Percentiles rank a stretch among this genome's conserved stretches.
Conservation (phyloP, 2,113 vertebrate genomes). For the Potamarius usumacintae region DNA sequence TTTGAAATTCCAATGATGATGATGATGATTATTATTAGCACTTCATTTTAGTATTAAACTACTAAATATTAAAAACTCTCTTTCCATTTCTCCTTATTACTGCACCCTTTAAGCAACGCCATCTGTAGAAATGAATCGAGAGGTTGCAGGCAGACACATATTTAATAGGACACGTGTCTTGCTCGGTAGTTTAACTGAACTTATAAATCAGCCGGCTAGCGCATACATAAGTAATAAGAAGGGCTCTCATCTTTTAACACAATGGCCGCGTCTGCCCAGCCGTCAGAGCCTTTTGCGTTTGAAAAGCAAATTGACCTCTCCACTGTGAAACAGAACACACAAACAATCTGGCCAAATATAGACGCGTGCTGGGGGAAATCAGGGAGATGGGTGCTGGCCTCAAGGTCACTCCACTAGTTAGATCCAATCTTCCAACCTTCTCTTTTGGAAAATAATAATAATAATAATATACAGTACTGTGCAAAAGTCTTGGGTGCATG, state of each 20-base stretch:
- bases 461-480: no score
- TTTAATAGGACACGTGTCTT: slow-evolving; percentile 75
- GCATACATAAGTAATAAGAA: slow-evolving; percentile 83
- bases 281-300: slow-evolving; percentile 78
- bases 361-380: slow-evolving; percentile 83
- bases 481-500: no score
- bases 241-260: slow-evolving; percentile 77
- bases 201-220: slow-evolving; percentile 81
- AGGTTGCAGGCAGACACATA: slow-evolving; percentile 48
- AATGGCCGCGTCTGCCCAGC: slow-evolving; percentile 71
- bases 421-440: slow-evolving; percentile 44
- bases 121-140: background rate
- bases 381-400: slow-evolving; percentile 66
- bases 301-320: slow-evolving; percentile 91
- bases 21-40: background rate
- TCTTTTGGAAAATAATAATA: background rate
- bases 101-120: background rate
- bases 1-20: background rate
- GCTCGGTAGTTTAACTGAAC: slow-evolving; percentile 75
- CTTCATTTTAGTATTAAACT: background rate
- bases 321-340: slow-evolving; percentile 79
- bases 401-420: slow-evolving; percentile 55
- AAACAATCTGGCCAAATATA: slow-evolving; percentile 84
- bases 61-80: no score
- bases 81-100: background rate